phyloP scores from a whole-genome alignment of 2,888 invertebrate genomes.

The Nudaria mundana region DNA sequence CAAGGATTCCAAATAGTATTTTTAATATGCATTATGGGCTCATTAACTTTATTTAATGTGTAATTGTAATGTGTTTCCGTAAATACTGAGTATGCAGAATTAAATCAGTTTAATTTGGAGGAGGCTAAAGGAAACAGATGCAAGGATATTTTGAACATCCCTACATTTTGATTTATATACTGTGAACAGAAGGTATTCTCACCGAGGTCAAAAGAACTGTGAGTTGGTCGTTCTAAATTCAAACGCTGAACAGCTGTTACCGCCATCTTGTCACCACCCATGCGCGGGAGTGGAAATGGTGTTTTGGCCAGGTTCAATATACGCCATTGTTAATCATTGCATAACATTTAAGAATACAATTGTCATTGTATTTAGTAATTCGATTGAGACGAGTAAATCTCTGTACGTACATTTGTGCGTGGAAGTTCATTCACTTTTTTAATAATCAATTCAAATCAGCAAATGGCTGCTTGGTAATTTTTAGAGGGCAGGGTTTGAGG shows the following conservation, averaged over 20 bases:
- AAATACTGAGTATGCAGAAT: too few species aligned
- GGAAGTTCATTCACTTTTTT: not conserved
- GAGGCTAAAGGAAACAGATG: too few species aligned
- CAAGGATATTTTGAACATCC: too few species aligned
- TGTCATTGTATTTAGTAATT: slow-evolving; percentile 23
- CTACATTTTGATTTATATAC: not conserved
- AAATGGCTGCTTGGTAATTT: too few species aligned
- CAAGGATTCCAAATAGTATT: too few species aligned
- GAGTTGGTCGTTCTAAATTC: slow-evolving; percentile 40
- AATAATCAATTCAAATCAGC: too few species aligned
- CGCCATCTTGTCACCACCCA: slow-evolving; percentile 18
- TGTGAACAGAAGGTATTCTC: not conserved
- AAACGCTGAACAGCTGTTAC: slow-evolving; percentile 45
- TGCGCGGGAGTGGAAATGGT: slow-evolving; percentile 21
- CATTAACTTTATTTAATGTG: too few species aligned
- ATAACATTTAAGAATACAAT: slow-evolving; percentile 18
- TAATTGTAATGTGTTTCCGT: too few species aligned
- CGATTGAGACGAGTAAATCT: slow-evolving; percentile 6
- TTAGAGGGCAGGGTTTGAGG: too few species aligned
- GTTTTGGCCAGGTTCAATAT: slow-evolving; percentile 19
- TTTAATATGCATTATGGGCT: too few species aligned
- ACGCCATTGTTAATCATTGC: slow-evolving; percentile 13
- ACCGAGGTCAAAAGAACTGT: slow-evolving; percentile 30
- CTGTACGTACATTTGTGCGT: not conserved
- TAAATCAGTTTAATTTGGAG: too few species aligned